phyloP scores from a whole-genome alignment of 2,888 invertebrate species.

The Cosmorhoe ocellata region DNA sequence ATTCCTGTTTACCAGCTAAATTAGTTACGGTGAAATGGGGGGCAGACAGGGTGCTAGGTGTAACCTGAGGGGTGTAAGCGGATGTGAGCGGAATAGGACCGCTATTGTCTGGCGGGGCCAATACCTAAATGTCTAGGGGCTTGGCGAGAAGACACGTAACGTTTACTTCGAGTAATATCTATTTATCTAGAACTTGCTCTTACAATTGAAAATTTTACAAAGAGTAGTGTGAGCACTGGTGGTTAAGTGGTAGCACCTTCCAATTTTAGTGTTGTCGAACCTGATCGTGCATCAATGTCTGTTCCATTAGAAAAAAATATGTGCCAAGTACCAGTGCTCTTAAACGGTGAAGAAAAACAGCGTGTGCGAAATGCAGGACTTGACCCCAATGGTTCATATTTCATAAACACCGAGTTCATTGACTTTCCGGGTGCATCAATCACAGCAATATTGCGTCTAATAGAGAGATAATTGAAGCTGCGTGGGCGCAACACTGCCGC shows the following conservation, averaged over 20 bases:
- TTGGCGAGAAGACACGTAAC: neutral
- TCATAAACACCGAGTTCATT: constrained; percentile 12
- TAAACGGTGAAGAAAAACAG: too few relatives aligned
- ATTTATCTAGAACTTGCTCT: too few relatives aligned
- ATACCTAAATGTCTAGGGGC: constrained; percentile 9
- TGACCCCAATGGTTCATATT: too few relatives aligned
- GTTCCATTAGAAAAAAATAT: too few relatives aligned
- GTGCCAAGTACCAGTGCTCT: too few relatives aligned
- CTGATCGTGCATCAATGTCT: too few relatives aligned
- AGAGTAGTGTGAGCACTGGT: too few relatives aligned
- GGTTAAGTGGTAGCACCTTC: too few relatives aligned
- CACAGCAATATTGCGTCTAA: constrained; percentile 27
- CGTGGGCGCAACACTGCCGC: constrained; percentile 27
- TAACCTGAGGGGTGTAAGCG: constrained; percentile 11
- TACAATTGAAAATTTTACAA: too few relatives aligned
- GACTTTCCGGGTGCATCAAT: constrained; percentile 29
- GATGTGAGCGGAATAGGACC: constrained; percentile 10
- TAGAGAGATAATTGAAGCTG: constrained; percentile 34
- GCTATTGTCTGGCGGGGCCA: constrained; percentile 10
- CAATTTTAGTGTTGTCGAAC: too few relatives aligned
- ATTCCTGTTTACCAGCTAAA: constrained; percentile 16
- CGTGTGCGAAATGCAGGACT: too few relatives aligned
- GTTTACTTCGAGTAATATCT: too few relatives aligned
- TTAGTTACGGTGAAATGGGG: constrained; percentile 12
- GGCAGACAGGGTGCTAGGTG: constrained; percentile 15